Evolutionary conservation across 2,113 vertebrate species (phyloP).

Genomic region (Electrona antarctica): DNA sequence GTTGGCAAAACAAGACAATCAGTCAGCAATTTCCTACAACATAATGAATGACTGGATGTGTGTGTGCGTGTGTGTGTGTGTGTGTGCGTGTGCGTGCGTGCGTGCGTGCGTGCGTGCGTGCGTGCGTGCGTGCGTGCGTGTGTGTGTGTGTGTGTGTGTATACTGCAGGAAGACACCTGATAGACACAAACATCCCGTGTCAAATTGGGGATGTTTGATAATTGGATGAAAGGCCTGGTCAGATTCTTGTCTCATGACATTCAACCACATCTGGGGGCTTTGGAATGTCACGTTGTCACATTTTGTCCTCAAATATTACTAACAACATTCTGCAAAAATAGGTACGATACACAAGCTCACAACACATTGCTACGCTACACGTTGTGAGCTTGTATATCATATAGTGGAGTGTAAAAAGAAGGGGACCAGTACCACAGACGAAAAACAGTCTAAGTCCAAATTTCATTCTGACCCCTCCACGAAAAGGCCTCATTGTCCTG

Average conservation of each 20-base stretch:
- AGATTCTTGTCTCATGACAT: conserved; percentile 50
- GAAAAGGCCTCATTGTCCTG: too few relatives aligned
- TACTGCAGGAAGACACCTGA: conserved; percentile 35
- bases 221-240: too few relatives aligned
- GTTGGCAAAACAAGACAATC: conserved; percentile 65
- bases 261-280: conserved; percentile 8
- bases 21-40: conserved; percentile 39
- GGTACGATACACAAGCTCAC: too few relatives aligned
- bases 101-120: not conserved
- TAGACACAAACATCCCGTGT: conserved; percentile 53
- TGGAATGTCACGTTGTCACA: too few relatives aligned
- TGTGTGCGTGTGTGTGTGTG: conserved; percentile 8
- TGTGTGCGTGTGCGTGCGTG: conserved; percentile 8
- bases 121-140: not conserved
- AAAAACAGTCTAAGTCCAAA: too few relatives aligned
- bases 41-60: conserved; percentile 29
- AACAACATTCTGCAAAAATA: not conserved
- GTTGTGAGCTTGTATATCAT: too few relatives aligned
- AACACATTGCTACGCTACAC: too few relatives aligned
- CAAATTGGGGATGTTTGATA: conserved; percentile 7
- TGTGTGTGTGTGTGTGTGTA: not conserved
- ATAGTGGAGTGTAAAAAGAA: too few relatives aligned
- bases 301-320: not conserved
- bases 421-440: too few relatives aligned
- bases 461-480: too few relatives aligned